Conservation (phyloP, 2,797 vertebrate species). For the Periparus ater region DNA sequence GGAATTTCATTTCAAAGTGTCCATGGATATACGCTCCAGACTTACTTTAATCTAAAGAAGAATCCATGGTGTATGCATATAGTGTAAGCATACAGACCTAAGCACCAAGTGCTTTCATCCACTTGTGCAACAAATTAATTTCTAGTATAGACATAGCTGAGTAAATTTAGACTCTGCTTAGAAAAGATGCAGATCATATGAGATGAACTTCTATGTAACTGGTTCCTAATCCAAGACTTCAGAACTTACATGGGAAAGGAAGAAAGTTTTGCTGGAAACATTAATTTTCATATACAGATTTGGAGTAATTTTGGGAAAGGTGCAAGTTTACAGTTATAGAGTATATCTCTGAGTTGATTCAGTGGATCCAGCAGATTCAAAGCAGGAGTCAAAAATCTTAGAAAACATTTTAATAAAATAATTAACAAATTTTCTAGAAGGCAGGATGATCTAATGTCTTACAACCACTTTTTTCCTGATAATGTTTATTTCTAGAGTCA, state of each 20-base stretch:
- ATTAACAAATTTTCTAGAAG: neutral
- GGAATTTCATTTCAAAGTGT: neutral
- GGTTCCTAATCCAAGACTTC: neutral
- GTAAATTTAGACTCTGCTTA: neutral
- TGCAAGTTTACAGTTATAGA: neutral
- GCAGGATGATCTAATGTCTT: neutral
- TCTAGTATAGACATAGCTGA: neutral
- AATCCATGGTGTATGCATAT: neutral
- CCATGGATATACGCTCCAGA: neutral
- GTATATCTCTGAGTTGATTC: neutral
- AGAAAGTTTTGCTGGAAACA: neutral
- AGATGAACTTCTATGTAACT: neutral
- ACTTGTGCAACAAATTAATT: neutral
- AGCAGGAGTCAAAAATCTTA: neutral
- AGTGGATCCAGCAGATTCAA: neutral
- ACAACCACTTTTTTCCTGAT: neutral
- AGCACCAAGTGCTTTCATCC: neutral
- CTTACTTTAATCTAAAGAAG: neutral
- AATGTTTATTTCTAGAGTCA: neutral
- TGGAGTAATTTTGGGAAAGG: neutral
- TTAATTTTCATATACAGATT: neutral
- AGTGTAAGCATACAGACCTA: neutral
- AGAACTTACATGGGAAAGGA: neutral
- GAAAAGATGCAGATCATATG: neutral
- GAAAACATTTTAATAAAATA: neutral